A percentile compares a stretch with the other conserved stretches of the same genome.
These are phyloP conservation scores for Sinella curviseta DNA, from an alignment of 1,140 invertebrate species.

Conservation along the genomic window DNA sequence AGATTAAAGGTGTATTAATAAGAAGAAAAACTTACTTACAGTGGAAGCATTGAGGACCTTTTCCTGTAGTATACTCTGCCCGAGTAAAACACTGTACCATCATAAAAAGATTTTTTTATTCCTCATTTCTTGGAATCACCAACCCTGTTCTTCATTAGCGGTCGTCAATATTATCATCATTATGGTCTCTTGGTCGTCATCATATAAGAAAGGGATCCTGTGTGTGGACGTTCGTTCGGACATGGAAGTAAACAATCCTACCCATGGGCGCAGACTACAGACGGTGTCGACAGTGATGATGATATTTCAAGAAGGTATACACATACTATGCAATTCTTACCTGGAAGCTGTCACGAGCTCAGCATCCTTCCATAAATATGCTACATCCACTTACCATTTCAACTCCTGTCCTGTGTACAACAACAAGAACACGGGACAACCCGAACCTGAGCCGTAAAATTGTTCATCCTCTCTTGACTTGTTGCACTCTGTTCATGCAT, in stretches of 20 bases:
- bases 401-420: background rate
- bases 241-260: background rate
- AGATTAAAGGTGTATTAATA: too few species aligned
- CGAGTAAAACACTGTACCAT: background rate
- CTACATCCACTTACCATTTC: background rate
- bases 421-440: background rate
- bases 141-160: slow-evolving; percentile 9
- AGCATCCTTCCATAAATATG: slow-evolving; percentile 7
- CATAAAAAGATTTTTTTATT: background rate
- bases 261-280: background rate
- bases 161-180: background rate
- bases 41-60: too few species aligned
- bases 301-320: background rate
- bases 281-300: background rate
- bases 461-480: background rate
- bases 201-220: background rate
- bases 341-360: slow-evolving; percentile 9
- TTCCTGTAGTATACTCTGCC: background rate
- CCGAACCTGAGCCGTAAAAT: background rate
- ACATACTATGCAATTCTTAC: background rate
- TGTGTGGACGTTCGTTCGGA: background rate
- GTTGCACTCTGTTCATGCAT: background rate
- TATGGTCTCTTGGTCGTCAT: background rate
- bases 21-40: too few species aligned
- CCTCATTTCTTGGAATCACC: slow-evolving; percentile 11